A percentile compares a stretch with the other conserved stretches of the same genome.
These are phyloP conservation scores for Cuniculus paca DNA, from an alignment of 2,797 vertebrate genomes.

Conservation along the genomic window DNA sequence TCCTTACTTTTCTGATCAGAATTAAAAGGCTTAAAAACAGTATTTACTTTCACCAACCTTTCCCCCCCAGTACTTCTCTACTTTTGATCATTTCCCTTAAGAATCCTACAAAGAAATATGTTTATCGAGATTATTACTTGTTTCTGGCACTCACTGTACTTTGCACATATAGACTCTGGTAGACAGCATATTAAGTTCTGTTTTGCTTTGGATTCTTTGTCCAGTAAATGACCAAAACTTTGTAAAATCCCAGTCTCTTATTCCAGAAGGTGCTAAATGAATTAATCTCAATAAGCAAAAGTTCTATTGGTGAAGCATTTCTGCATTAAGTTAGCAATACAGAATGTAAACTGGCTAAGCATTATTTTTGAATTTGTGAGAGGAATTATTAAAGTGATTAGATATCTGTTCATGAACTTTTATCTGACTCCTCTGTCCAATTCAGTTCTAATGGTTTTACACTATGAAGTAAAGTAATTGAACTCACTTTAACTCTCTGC, in stretches of 20 bases:
- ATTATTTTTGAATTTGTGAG: not conserved
- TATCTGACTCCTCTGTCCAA: not conserved
- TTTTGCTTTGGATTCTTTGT: conserved; percentile 13
- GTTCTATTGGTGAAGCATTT: conserved; percentile 32
- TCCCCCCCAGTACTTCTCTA: not conserved
- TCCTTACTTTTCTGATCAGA: not conserved
- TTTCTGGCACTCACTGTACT: not conserved
- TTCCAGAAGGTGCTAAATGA: not conserved
- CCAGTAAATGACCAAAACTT: not conserved
- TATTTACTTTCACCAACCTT: not conserved
- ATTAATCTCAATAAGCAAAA: not conserved
- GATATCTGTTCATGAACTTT: not conserved
- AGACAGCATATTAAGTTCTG: not conserved
- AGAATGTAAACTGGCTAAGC: not conserved
- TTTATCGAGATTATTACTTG: not conserved
- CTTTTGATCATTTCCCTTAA: not conserved
- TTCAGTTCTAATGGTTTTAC: not conserved
- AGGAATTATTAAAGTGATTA: not conserved
- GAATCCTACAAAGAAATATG: not conserved
- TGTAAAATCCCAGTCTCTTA: not conserved
- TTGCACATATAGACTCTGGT: not conserved
- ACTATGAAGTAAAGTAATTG: not conserved
- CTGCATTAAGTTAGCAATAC: conserved; percentile 33
- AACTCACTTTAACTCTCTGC: conserved; percentile 39
- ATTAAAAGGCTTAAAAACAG: conserved; percentile 26